Conservation (phyloP, 2,797 vertebrate genomes). For the Sebastes nivosus region DNA sequence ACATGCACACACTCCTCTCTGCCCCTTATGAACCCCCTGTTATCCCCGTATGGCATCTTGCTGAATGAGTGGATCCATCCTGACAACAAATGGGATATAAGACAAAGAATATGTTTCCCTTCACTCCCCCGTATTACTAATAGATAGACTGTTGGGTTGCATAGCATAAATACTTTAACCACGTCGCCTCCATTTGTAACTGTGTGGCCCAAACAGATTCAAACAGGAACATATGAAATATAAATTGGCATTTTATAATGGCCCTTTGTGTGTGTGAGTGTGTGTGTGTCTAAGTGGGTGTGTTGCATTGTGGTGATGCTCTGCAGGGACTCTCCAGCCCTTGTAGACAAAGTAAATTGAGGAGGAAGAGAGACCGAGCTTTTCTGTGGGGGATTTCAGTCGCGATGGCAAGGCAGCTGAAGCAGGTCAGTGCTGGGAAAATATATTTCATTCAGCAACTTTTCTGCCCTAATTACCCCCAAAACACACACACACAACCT, state of each 20-base stretch:
- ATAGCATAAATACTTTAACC: constrained; percentile 94
- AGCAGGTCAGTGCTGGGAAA: constrained; percentile 76
- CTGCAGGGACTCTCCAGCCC: constrained; percentile 79
- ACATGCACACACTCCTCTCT: constrained; percentile 8
- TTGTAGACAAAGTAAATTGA: constrained; percentile 90
- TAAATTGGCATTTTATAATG: constrained; percentile 92
- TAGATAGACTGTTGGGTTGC: constrained; percentile 89
- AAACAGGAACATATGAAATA: constrained; percentile 92
- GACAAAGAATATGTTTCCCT: constrained; percentile 84
- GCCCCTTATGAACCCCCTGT: constrained; percentile 45
- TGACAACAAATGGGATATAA: constrained; percentile 88
- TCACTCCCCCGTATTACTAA: constrained; percentile 89
- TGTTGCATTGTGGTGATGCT: constrained; percentile 44
- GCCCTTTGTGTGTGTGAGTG: constrained; percentile 80
- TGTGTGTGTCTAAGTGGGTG: constrained; percentile 58
- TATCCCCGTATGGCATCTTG: constrained; percentile 68
- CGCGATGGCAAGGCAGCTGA: constrained; percentile 43
- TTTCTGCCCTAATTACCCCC: constrained; percentile 85
- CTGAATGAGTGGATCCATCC: constrained; percentile 79
- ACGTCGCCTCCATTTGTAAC: constrained; percentile 91
- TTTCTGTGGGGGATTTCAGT: constrained; percentile 85
- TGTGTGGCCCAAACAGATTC: constrained; percentile 83
- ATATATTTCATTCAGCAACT: constrained; percentile 80
- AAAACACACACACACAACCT: constrained; percentile 30
- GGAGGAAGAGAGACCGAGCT: constrained; percentile 59